These are phyloP conservation scores for Eurosta solidaginis DNA, from an alignment of 1,140 invertebrate genomes.

Conservation along the genomic window DNA sequence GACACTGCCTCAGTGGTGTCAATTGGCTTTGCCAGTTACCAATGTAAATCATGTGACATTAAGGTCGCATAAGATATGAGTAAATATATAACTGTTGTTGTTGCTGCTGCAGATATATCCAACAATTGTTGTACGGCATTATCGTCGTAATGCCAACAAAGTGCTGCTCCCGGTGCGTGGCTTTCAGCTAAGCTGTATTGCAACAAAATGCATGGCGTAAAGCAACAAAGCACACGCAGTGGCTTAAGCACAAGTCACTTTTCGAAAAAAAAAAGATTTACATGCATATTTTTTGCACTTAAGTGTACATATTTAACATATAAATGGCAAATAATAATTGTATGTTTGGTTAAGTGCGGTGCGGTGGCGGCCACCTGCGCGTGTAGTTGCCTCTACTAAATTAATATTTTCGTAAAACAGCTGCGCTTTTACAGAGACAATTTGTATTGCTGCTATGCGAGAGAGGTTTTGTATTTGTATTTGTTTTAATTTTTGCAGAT, in stretches of 20 bases:
- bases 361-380: constrained; percentile 18
- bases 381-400: constrained; percentile 2
- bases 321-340: constrained; percentile 2
- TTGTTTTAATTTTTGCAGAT: background rate
- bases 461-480: constrained; percentile 2
- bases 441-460: background rate
- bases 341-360: background rate
- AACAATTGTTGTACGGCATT: constrained; percentile 13
- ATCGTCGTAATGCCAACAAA: background rate
- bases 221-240: background rate
- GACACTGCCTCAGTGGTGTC: background rate
- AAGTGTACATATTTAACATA: background rate
- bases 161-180: background rate
- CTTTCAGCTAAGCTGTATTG: constrained; percentile 15
- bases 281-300: background rate
- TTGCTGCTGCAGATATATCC: background rate
- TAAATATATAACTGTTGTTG: background rate
- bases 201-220: constrained; percentile 1
- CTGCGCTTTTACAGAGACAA: constrained; percentile 16
- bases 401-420: constrained; percentile 24
- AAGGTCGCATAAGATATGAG: constrained; percentile 20
- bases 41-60: constrained; percentile 28
- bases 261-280: background rate
- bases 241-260: background rate
- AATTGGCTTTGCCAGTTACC: background rate